Percentiles rank a stretch among this genome's conserved stretches.
phyloP scores from a whole-genome alignment of 2,797 vertebrate genomes.

The Liasis olivaceus region DNA sequence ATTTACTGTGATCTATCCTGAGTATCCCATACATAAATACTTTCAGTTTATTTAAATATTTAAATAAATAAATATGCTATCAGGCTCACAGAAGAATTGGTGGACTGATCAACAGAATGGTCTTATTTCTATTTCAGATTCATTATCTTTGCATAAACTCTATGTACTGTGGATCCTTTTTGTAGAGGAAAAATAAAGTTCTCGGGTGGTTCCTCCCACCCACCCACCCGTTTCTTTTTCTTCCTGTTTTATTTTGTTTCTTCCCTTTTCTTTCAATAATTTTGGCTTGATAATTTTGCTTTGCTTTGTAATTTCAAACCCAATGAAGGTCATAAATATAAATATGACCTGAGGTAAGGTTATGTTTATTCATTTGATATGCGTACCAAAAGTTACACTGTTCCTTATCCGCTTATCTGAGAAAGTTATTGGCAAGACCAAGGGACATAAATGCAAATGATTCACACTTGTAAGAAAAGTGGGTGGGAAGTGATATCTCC shows the following conservation, averaged over 20 bases:
- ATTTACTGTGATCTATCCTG: neutral
- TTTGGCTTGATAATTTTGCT: neutral
- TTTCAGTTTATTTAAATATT: no score
- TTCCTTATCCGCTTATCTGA: slow-evolving; percentile 35
- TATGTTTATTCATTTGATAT: slow-evolving; percentile 41
- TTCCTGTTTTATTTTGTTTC: accelerated
- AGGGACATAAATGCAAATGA: slow-evolving; percentile 50
- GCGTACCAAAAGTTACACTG: neutral
- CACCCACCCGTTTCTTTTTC: accelerated
- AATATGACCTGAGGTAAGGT: slow-evolving; percentile 23
- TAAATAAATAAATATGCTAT: no score
- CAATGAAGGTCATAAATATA: slow-evolving; percentile 15
- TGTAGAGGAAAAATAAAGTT: neutral
- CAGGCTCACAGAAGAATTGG: neutral
- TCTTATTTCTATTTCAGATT: neutral
- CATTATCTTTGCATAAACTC: neutral
- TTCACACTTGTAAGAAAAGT: neutral
- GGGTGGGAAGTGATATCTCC: neutral
- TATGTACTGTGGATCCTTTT: neutral
- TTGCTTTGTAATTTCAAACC: slow-evolving; percentile 17
- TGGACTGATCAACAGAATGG: neutral
- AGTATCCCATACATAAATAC: neutral
- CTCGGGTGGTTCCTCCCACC: neutral
- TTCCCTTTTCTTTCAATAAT: no score
- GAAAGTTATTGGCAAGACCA: slow-evolving; percentile 41